Evolutionary conservation across 2,797 vertebrate species (phyloP).

Genomic region (Morus bassanus): DNA sequence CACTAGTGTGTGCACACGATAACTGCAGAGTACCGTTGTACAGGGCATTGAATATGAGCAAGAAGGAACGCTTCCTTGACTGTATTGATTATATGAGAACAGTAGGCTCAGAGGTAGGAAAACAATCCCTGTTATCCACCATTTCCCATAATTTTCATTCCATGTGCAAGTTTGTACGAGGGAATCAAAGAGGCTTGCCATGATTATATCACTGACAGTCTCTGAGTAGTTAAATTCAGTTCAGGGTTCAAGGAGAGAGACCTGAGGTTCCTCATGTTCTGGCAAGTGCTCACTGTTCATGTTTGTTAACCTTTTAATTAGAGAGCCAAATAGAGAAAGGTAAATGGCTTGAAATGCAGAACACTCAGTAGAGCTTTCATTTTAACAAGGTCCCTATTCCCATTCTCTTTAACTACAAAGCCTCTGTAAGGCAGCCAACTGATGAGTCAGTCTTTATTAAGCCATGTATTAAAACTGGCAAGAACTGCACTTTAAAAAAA

Average conservation of each 20-base stretch:
- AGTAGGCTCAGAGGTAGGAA: neutral
- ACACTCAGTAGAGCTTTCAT: neutral
- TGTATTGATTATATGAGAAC: neutral
- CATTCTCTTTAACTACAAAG: neutral
- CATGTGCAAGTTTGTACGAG: neutral
- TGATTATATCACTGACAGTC: neutral
- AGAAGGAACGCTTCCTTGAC: neutral
- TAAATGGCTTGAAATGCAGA: neutral
- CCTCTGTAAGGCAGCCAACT: neutral
- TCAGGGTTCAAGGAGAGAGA: neutral
- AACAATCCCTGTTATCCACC: neutral
- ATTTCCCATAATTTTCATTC: neutral
- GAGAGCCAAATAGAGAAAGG: neutral
- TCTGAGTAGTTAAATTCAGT: neutral
- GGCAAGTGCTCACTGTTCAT: neutral
- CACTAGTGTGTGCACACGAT: neutral
- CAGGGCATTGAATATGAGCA: neutral
- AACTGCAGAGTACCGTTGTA: neutral
- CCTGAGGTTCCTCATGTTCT: neutral
- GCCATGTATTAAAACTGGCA: neutral
- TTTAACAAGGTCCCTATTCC: neutral
- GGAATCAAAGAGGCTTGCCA: neutral
- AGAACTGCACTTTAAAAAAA: neutral
- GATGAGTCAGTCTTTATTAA: neutral
- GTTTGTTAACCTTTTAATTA: conserved; percentile 15